Conservation (phyloP, 92 coral and sea anemone species). For the Pocillopora grandis region DNA sequence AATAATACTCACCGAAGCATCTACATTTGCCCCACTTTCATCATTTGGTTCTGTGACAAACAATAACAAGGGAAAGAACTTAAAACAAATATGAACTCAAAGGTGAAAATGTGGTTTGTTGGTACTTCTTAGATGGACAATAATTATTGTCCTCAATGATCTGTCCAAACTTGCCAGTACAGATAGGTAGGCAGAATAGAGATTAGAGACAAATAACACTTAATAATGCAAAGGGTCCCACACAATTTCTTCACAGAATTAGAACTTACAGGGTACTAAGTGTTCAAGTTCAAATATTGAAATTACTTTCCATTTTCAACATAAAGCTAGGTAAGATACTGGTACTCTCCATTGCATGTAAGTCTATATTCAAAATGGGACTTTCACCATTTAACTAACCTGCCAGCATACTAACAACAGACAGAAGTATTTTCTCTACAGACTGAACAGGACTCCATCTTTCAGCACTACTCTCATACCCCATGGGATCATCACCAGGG, state of each 20-base stretch:
- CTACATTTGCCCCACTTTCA: constrained; percentile 99
- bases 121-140: background rate
- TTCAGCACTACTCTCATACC: constrained; percentile 98
- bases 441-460: constrained; percentile 99
- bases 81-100: background rate
- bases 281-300: no score
- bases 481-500: constrained; percentile 99
- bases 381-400: constrained; percentile 37
- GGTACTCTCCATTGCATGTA: background rate
- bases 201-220: no score
- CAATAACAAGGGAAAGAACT: no score
- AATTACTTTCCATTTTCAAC: no score
- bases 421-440: constrained; percentile 93
- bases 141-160: no score
- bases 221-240: no score
- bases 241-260: no score
- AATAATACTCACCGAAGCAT: constrained; percentile 82
- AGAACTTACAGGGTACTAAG: no score
- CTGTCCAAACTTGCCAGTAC: no score
- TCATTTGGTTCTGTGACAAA: constrained; percentile 86
- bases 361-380: no score
- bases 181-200: no score
- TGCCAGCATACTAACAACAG: constrained; percentile 99
- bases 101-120: background rate
- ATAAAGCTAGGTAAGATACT: no score